Percentiles rank a stretch among this genome's conserved stretches.
phyloP scores from a whole-genome alignment of 2,797 vertebrate genomes.

The Vultur gryphus region DNA sequence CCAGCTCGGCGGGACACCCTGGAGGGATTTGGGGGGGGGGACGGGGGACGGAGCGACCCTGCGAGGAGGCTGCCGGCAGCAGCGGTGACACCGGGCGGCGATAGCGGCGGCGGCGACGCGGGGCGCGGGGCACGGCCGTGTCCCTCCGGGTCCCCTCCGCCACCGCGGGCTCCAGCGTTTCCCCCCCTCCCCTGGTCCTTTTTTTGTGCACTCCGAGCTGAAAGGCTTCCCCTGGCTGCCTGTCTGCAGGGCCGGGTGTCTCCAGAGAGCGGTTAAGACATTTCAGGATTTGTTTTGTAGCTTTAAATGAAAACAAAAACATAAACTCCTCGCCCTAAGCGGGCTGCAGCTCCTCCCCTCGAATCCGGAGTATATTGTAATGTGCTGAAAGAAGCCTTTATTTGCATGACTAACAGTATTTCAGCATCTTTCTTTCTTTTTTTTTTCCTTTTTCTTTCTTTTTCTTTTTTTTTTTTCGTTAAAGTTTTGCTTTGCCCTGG shows the following conservation, averaged over 20 bases:
- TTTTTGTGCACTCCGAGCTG: background rate
- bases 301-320: constrained; percentile 82
- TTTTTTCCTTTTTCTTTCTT: too few relatives aligned
- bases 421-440: constrained; percentile 17
- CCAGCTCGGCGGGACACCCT: background rate
- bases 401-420: constrained; percentile 67
- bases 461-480: background rate
- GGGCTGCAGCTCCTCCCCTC: constrained; percentile 83
- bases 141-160: background rate
- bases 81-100: background rate
- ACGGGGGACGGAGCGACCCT: background rate
- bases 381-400: constrained; percentile 74
- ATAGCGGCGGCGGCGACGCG: background rate
- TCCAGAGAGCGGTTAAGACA: constrained; percentile 2
- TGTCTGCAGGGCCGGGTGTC: background rate
- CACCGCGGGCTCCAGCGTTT: background rate
- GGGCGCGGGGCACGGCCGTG: background rate
- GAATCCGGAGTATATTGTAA: constrained; percentile 83
- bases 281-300: constrained; percentile 43
- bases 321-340: constrained; percentile 85
- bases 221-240: background rate
- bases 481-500: constrained; percentile 58
- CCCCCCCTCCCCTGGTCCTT: background rate
- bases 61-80: background rate
- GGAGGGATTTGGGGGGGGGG: background rate